Base-by-base conservation (phyloP, 1,140 invertebrate species). In the Drosophila ficusphila region DNA sequence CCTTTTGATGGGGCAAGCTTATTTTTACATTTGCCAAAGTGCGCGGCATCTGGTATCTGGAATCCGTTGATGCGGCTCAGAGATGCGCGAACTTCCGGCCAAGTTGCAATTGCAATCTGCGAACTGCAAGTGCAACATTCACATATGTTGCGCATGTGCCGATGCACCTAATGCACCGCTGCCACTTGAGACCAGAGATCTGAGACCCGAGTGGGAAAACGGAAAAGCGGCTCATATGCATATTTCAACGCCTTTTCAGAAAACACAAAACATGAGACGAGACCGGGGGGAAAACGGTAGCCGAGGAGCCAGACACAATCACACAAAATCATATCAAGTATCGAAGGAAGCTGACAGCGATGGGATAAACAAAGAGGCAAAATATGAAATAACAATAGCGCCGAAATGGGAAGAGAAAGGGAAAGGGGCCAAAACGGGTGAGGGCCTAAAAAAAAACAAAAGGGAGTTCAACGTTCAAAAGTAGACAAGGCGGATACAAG, bases 121-220 rank as follows among this genome's bases (percentile, higher is more conserved):
- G 19, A 25, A 21, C 21, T 44, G 61, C 44, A 19, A 27, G 19
- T 62, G 60, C 46, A 75, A 52, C 44, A 47, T 46, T 23, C 53
- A 53, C 79, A 82, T 36, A 82, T 83, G 79, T 52, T 68, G 58
- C 56, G 67, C 78, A 82, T 76, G 74, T 82, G 58, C 53, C 29
- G 44, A n/a, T 31, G 64, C 48, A 36, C 44, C 64, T 25, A 56
- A 69, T 42, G 41, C 54, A 34, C 23, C 33, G 46, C 53, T 46
- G 41, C 61, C 71, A 85, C 79, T 76, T 75, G 62, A 78, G 62
- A 52, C 36, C 5, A 8, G 19, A 16, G 3, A 29, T 8, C 7
- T 7, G 27, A n/a, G n/a, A n/a, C n/a, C n/a, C n/a, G n/a, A n/a
- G 12, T 25, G 27, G 36, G 18, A 25, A 76, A 52, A 58, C 44